phyloP scores from a whole-genome alignment of 2,113 vertebrate genomes.

The Cromileptes altivelis region DNA sequence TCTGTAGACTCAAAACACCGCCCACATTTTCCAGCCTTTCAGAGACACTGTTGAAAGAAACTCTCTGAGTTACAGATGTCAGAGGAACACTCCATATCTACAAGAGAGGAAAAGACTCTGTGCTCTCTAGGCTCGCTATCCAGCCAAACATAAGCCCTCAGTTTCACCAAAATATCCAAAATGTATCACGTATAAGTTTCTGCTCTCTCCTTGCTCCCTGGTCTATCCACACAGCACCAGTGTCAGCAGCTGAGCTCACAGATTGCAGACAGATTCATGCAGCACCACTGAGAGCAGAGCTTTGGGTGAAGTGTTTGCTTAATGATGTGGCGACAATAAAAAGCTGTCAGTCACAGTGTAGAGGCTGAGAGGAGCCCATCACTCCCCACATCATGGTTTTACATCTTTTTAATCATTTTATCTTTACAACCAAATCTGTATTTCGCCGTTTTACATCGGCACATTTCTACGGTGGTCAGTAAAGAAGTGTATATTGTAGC shows the following conservation, averaged over 20 bases:
- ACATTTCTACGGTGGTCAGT: not conserved
- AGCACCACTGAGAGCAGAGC: not conserved
- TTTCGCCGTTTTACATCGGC: too few relatives aligned
- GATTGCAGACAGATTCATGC: not conserved
- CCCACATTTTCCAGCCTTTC: constrained; percentile 1
- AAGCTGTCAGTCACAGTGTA: not conserved
- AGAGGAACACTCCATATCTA: not conserved
- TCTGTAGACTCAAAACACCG: not conserved
- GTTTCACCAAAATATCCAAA: not conserved
- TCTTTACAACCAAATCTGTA: not conserved
- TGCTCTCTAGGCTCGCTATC: not conserved
- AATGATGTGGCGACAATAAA: not conserved
- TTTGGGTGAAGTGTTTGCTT: not conserved
- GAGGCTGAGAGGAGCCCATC: not conserved
- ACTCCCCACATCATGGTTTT: not conserved
- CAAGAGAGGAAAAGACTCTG: not conserved
- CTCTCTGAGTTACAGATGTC: too few relatives aligned
- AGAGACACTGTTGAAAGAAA: not conserved
- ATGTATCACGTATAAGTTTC: not conserved
- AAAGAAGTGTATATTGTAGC: constrained; percentile 31
- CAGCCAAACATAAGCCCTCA: not conserved
- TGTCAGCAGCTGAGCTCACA: not conserved
- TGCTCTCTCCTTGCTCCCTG: not conserved
- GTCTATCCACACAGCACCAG: not conserved
- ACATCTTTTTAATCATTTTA: not conserved